phyloP scores from a whole-genome alignment of 2,888 invertebrate species.

The Mayetiola destructor region DNA sequence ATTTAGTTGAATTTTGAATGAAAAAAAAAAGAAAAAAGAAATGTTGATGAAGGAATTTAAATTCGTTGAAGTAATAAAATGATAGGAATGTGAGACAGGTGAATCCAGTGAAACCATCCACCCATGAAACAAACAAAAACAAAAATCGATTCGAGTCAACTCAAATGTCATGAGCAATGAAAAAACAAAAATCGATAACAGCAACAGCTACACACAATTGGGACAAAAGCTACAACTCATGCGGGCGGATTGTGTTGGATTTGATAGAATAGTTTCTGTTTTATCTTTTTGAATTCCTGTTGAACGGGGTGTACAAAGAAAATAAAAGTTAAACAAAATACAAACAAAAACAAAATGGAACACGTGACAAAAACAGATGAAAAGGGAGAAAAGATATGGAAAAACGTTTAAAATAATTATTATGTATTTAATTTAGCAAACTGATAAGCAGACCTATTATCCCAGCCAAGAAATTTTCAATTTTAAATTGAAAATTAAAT shows the following conservation, averaged over 20 bases:
- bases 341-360: neutral
- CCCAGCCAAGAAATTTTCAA: too few relatives aligned
- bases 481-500: too few relatives aligned
- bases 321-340: neutral
- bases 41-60: too few relatives aligned
- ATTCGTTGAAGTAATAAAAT: too few relatives aligned
- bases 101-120: neutral
- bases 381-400: too few relatives aligned
- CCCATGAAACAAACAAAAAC: neutral
- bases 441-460: too few relatives aligned
- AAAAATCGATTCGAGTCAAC: neutral
- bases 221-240: neutral
- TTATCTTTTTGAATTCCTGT: slow-evolving; percentile 6
- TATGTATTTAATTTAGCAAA: too few relatives aligned
- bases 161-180: neutral
- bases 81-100: too few relatives aligned
- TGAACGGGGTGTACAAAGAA: neutral
- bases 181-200: neutral
- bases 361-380: too few relatives aligned
- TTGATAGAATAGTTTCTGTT: neutral
- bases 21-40: too few relatives aligned
- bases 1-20: too few relatives aligned
- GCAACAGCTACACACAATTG: neutral
- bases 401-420: too few relatives aligned
- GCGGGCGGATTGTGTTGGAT: neutral